Percentiles rank a stretch among this genome's conserved stretches.
These are phyloP conservation scores for Gracilinanus agilis DNA, from an alignment of 2,113 vertebrate species.

Conservation along the genomic window DNA sequence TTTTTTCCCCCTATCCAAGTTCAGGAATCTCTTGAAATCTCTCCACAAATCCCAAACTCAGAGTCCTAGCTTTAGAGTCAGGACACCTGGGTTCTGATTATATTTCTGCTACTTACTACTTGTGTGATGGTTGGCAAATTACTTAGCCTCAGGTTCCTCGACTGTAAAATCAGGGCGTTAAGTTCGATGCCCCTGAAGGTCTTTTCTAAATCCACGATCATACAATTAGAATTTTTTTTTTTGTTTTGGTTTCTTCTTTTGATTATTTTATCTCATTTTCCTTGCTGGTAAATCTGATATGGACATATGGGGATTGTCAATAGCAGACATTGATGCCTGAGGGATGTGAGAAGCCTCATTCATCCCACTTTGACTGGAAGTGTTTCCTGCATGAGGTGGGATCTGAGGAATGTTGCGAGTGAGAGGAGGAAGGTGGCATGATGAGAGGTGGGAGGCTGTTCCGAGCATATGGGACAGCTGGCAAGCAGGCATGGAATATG, in stretches of 20 bases:
- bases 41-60: background rate
- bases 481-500: background rate
- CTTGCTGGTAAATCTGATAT: background rate
- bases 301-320: slow-evolving; percentile 8
- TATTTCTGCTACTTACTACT: background rate
- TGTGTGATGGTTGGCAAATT: background rate
- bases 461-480: background rate
- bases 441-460: background rate
- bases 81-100: background rate
- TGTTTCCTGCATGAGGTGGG: background rate
- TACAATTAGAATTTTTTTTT: background rate
- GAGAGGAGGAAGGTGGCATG: background rate
- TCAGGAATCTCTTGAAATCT: background rate
- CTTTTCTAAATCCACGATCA: background rate
- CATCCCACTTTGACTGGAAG: background rate
- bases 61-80: background rate
- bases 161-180: background rate
- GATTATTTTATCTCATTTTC: background rate
- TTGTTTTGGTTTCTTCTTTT: background rate
- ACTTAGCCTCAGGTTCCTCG: background rate
- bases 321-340: background rate
- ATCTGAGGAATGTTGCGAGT: background rate
- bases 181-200: background rate
- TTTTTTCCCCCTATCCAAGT: background rate
- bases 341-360: slow-evolving; percentile 2